A percentile compares a stretch with the other conserved stretches of the same genome.
phyloP scores from a whole-genome alignment of 2,888 invertebrate genomes.

The Habrosyne pyritoides region DNA sequence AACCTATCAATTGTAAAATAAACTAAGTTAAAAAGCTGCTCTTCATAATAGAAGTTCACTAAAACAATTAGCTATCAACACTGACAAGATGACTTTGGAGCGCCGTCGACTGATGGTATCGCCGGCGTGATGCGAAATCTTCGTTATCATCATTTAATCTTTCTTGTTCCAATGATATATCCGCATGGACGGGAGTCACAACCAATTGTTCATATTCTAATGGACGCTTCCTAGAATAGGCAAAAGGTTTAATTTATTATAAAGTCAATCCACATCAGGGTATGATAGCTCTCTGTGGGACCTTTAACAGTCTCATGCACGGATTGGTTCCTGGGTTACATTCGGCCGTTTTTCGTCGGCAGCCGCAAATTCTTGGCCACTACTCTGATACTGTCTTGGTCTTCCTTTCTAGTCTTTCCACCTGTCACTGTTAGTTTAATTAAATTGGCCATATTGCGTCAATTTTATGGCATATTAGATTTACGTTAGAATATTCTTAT shows the following conservation, averaged over 20 bases:
- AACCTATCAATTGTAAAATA: conserved; percentile 6
- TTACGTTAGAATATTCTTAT: no score
- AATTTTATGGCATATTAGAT: no score
- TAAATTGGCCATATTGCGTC: background rate
- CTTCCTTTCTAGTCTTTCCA: no score
- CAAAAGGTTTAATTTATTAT: conserved; percentile 1
- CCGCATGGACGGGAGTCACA: conserved; percentile 91
- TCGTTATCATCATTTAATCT: conserved; percentile 97
- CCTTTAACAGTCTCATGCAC: no score
- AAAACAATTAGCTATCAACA: conserved; percentile 46
- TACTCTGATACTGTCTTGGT: no score
- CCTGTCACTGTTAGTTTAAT: no score
- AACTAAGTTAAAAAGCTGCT: conserved; percentile 8
- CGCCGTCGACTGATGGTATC: conserved; percentile 96
- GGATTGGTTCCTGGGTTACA: no score
- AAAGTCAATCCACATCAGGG: no score
- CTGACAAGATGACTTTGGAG: conserved; percentile 88
- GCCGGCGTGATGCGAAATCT: conserved; percentile 95
- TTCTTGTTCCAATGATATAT: conserved; percentile 90
- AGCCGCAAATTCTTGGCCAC: no score
- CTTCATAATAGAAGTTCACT: conserved; percentile 2
- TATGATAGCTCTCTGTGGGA: no score
- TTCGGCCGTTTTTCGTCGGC: no score
- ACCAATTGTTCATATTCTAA: conserved; percentile 94
- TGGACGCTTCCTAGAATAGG: conserved; percentile 86